These are phyloP conservation scores for Diaperis boleti DNA, from an alignment of 2,888 invertebrate genomes.

Conservation along the genomic window DNA sequence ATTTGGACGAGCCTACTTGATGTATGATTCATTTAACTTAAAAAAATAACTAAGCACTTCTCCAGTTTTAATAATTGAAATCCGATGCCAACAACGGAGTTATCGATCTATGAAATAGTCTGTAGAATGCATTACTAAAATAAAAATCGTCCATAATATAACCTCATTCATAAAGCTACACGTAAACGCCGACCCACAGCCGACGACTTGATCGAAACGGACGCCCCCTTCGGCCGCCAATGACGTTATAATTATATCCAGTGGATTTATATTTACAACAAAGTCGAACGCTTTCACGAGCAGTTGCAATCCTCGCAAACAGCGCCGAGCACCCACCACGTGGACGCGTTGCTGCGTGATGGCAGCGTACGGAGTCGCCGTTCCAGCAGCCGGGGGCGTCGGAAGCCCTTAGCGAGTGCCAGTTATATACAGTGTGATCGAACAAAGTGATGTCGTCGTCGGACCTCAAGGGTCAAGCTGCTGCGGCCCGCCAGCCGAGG, in stretches of 20 bases:
- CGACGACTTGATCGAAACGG: conserved; percentile 38
- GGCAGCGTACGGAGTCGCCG: conserved; percentile 17
- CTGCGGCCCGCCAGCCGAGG: conserved; percentile 63
- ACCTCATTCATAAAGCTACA: too few relatives aligned
- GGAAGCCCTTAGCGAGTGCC: conserved; percentile 26
- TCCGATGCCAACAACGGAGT: too few relatives aligned
- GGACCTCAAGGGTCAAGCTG: conserved; percentile 48
- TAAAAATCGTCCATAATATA: too few relatives aligned
- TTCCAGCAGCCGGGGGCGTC: too few relatives aligned
- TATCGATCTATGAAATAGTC: too few relatives aligned
- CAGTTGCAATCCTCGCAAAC: conserved; percentile 33
- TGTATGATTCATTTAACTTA: too few relatives aligned
- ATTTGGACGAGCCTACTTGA: too few relatives aligned
- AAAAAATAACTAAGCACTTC: too few relatives aligned
- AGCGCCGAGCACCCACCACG: conserved; percentile 28
- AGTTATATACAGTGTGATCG: too few relatives aligned
- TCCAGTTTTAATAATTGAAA: too few relatives aligned
- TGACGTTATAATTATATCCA: conserved; percentile 40
- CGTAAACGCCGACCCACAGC: too few relatives aligned
- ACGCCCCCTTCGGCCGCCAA: conserved; percentile 27
- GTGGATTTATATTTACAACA: conserved; percentile 41
- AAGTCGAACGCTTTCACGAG: conserved; percentile 39
- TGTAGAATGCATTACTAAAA: too few relatives aligned
- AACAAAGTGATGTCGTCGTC: conserved; percentile 36
- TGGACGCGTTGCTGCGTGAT: conserved; percentile 28